Evolutionary conservation across 2,113 vertebrate genomes (phyloP).

Genomic region (Amphiprion ocellaris): DNA sequence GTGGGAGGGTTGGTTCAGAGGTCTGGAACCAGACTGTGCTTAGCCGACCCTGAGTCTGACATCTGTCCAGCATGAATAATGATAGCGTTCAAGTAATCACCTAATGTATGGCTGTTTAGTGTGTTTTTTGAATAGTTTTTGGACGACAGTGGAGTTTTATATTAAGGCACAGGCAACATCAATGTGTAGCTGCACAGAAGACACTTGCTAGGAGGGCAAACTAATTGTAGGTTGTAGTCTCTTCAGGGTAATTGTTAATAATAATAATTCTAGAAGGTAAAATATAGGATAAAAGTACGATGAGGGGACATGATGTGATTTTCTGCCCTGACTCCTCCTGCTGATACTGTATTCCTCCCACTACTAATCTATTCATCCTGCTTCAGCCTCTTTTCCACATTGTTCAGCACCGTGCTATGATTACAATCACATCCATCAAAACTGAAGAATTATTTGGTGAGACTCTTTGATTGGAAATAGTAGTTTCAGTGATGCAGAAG

Average conservation of each 20-base stretch:
- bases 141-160: background rate
- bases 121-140: background rate
- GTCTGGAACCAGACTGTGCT: background rate
- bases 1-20: background rate
- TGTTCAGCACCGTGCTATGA: background rate
- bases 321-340: slow-evolving; percentile 4
- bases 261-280: background rate
- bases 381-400: background rate
- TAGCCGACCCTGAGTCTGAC: background rate
- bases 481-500: slow-evolving; percentile 9
- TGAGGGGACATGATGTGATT: background rate
- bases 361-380: background rate
- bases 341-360: background rate
- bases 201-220: background rate
- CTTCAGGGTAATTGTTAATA: background rate
- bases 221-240: background rate
- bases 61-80: slow-evolving; percentile 16
- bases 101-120: background rate
- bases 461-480: background rate
- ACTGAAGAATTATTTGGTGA: background rate
- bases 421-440: slow-evolving; percentile 11
- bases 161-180: background rate
- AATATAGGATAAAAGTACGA: background rate
- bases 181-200: background rate
- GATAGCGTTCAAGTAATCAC: slow-evolving; percentile 9